These are phyloP conservation scores for Caenorhabditis sp. DNA, from an alignment of 2,888 invertebrate genomes.

Conservation along the genomic window DNA sequence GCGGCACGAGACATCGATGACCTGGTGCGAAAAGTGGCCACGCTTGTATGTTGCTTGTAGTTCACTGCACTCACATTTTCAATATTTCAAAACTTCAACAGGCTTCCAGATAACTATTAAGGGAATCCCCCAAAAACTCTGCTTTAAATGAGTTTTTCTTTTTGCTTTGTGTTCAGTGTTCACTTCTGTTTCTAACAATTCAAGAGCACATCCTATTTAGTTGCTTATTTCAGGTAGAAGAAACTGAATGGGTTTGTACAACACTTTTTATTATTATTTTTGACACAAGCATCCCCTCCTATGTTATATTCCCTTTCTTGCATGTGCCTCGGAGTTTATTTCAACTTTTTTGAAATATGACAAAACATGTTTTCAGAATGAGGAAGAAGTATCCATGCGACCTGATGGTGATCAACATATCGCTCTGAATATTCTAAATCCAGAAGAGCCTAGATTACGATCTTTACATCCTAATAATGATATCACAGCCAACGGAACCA, in stretches of 20 bases:
- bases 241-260: slow-evolving; percentile 36
- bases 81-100: background rate
- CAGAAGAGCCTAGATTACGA: slow-evolving; percentile 53
- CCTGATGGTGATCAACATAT: slow-evolving; percentile 48
- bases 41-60: slow-evolving; percentile 47
- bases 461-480: slow-evolving; percentile 47
- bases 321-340: slow-evolving; percentile 6
- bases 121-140: slow-evolving; percentile 9
- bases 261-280: slow-evolving; percentile 2
- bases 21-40: slow-evolving; percentile 54
- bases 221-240: slow-evolving; percentile 37
- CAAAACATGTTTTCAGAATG: slow-evolving; percentile 30
- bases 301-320: background rate
- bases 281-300: background rate
- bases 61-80: slow-evolving; percentile 21
- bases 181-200: slow-evolving; percentile 4
- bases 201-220: slow-evolving; percentile 6
- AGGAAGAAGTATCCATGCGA: slow-evolving; percentile 26
- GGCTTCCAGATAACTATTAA: background rate
- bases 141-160: background rate
- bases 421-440: slow-evolving; percentile 54
- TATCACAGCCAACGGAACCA: slow-evolving; percentile 46
- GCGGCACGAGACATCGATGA: slow-evolving; percentile 59
- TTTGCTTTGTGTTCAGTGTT: background rate
- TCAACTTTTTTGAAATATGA: background rate